Evolutionary conservation across 2,797 vertebrate genomes (phyloP), one percentile per base, ranked within the genome.

Genomic region (Lacerta viridis): DNA sequence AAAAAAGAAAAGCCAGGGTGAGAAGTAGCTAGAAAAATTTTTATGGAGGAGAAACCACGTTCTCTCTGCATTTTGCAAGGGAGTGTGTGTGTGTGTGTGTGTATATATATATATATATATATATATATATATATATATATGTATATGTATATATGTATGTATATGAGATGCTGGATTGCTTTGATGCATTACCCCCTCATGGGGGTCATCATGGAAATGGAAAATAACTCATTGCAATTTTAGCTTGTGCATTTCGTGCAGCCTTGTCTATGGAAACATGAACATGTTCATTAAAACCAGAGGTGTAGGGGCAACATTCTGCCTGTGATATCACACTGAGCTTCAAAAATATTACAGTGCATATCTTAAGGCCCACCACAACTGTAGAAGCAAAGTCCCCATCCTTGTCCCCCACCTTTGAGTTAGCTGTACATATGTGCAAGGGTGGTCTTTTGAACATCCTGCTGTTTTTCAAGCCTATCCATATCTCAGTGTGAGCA

Each of bases 131-230:
- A 33, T 33, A 33, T 33, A 33, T 33, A 33, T 33, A 33, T 33
- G 33, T 33, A 33, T 33, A 33, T 1, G 33, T 33, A 33, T 33
- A 33, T 33, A 33, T 33, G 33, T n/a, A 79, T n/a, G 23, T 55
- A 27, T 77, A 41, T 66, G 41, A 46, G 27, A 33, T 50, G 59
- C 59, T 41, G 18, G 41, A 17, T 59, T 75, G 23, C 43, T 74
- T 11, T 74, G 33, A 66, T 59, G 33, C 11, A 43, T 41, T 50
- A 11, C 2, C 36, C 3, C 33, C 10, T 23, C 74, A 39, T 25
- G 33, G 17, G 0, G 2, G 0, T 0, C 55, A 13, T 23, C 0
- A 0, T 0, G 71, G 25, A 4, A 78, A 39, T 0, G 0, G 71
- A 88, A 85, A 80, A 11, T 46, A 1, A 46, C 78, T 68, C 55